Percentiles rank a stretch among this genome's conserved stretches.
phyloP scores from a whole-genome alignment of 35 echinoderm and acorn worm species.

The Amphiura filiformis region DNA sequence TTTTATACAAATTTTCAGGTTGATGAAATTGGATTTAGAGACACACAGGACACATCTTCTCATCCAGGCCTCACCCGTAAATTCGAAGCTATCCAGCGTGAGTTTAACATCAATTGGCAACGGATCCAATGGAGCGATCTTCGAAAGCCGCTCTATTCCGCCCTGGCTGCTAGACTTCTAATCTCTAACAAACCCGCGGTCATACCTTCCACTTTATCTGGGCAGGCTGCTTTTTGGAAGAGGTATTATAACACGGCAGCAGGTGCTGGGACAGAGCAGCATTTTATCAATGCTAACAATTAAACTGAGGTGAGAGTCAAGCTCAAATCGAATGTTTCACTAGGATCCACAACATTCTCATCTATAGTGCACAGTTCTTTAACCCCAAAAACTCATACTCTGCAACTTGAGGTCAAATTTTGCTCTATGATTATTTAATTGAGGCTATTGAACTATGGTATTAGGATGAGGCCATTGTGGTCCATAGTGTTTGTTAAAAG shows the following conservation, averaged over 20 bases:
- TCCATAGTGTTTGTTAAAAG: no score
- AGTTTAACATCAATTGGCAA: not conserved
- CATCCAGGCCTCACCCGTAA: not conserved
- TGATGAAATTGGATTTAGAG: not conserved
- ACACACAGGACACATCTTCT: not conserved
- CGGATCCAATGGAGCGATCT: not conserved
- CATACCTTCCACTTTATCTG: not conserved
- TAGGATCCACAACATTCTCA: no score
- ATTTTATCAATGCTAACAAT: no score
- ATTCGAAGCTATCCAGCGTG: not conserved
- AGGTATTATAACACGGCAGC: not conserved
- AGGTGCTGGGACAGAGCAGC: not conserved
- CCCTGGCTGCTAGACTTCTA: slow-evolving; percentile 11
- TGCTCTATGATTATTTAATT: no score
- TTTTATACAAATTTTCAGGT: slow-evolving; percentile 10
- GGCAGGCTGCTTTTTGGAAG: slow-evolving; percentile 17
- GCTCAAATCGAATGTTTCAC: no score
- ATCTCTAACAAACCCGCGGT: not conserved
- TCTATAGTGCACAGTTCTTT: no score
- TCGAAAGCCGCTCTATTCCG: not conserved
- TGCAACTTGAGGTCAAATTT: no score
- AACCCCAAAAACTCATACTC: no score
- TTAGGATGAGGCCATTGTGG: no score
- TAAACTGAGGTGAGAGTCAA: no score
- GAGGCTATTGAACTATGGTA: no score